A percentile compares a stretch with the other conserved stretches of the same genome.
These are phyloP conservation scores for Furnarius figulus DNA, from an alignment of 2,113 vertebrate genomes.

Conservation along the genomic window DNA sequence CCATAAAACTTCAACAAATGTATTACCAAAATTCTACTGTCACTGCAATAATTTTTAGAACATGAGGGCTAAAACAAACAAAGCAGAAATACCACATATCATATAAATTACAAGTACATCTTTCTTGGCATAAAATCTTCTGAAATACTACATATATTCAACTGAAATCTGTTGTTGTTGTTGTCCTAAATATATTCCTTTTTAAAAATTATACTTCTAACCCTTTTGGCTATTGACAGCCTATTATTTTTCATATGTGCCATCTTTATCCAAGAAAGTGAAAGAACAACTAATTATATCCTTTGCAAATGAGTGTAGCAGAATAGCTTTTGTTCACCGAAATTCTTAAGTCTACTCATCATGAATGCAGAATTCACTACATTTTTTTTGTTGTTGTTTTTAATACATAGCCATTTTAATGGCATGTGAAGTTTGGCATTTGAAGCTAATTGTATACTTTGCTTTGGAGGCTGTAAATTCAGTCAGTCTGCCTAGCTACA, in stretches of 20 bases:
- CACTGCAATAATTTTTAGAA: background rate
- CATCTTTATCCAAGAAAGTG: slow-evolving; percentile 71
- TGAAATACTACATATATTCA: slow-evolving; percentile 24
- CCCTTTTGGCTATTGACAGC: slow-evolving; percentile 70
- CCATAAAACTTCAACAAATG: background rate
- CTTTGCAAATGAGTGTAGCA: slow-evolving; percentile 71
- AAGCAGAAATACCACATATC: background rate
- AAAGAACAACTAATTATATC: slow-evolving; percentile 85
- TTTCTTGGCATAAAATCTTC: slow-evolving; percentile 17
- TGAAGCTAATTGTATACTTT: slow-evolving; percentile 72
- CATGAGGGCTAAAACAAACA: slow-evolving; percentile 1
- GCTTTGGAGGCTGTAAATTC: slow-evolving; percentile 58
- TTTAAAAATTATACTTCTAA: slow-evolving; percentile 65
- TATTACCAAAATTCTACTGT: background rate
- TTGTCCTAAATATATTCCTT: slow-evolving; percentile 66
- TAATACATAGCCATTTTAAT: slow-evolving; percentile 13
- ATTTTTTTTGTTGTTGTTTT: slow-evolving; percentile 9
- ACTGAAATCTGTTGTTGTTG: slow-evolving; percentile 43
- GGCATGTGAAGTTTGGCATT: slow-evolving; percentile 67
- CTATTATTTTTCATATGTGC: slow-evolving; percentile 77
- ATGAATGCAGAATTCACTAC: slow-evolving; percentile 47
- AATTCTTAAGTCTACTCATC: slow-evolving; percentile 64
- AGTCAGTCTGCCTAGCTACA: background rate
- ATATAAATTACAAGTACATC: background rate
- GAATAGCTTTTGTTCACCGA: slow-evolving; percentile 72